phyloP scores from a whole-genome alignment of 2,888 invertebrate species.

The Azorinus chamasolen region DNA sequence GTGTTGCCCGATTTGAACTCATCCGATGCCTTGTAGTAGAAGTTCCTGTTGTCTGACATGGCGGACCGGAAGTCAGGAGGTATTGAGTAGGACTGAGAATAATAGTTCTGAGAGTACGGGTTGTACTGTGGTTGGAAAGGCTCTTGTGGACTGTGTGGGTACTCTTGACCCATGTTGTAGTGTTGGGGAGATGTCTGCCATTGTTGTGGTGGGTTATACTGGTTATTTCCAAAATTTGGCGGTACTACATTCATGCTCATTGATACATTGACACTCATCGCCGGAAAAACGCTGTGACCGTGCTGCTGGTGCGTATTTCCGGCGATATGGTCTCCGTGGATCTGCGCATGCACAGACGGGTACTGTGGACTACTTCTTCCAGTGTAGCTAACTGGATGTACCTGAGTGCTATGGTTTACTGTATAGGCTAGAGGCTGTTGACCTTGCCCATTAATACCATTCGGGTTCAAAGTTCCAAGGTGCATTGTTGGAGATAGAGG shows the following conservation, averaged over 20 bases:
- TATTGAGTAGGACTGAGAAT: constrained; percentile 70
- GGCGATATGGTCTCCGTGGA: constrained; percentile 67
- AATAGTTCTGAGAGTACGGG: constrained; percentile 63
- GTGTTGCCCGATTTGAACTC: constrained; percentile 71
- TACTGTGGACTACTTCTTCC: constrained; percentile 69
- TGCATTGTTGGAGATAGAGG: constrained; percentile 78
- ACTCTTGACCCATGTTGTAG: constrained; percentile 58
- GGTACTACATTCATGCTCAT: constrained; percentile 98
- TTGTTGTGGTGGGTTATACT: constrained; percentile 70
- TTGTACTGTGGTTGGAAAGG: constrained; percentile 69
- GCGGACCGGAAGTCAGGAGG: constrained; percentile 73
- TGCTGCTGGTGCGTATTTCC: constrained; percentile 59
- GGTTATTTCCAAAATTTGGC: constrained; percentile 69
- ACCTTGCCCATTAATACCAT: constrained; percentile 31
- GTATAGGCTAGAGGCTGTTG: constrained; percentile 66
- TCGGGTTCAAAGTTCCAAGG: constrained; percentile 63
- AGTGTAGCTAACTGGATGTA: constrained; percentile 66
- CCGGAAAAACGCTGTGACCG: constrained; percentile 89
- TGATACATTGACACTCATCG: constrained; percentile 98
- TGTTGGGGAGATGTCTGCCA: constrained; percentile 67
- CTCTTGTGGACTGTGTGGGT: constrained; percentile 70
- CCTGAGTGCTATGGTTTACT: constrained; percentile 65
- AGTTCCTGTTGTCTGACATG: constrained; percentile 66
- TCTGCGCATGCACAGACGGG: constrained; percentile 62
- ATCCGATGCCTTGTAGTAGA: constrained; percentile 78